Evolutionary conservation across 2,888 invertebrate genomes (phyloP).

Genomic region (Micoletzkya japonica): DNA sequence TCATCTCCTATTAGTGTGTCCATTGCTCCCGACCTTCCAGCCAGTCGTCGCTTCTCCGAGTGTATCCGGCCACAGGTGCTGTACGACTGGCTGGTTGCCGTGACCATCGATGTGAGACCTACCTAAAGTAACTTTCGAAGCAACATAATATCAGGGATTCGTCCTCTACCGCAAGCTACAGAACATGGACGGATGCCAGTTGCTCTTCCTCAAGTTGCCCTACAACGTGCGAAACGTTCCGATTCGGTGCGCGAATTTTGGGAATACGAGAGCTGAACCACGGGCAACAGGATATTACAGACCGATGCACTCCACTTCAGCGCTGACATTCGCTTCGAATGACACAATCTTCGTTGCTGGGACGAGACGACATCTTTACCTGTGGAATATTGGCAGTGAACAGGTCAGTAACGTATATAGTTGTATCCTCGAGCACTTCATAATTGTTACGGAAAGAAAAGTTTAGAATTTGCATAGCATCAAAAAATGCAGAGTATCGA

Average conservation of each 20-base stretch:
- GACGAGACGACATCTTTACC: slow-evolving; percentile 88
- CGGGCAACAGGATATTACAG: slow-evolving; percentile 68
- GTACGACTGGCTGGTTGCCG: slow-evolving; percentile 33
- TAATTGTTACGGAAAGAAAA: too few relatives aligned
- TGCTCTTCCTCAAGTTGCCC: slow-evolving; percentile 43
- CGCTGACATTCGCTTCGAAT: slow-evolving; percentile 86
- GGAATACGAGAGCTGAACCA: neutral
- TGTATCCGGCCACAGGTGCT: neutral
- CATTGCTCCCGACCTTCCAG: neutral
- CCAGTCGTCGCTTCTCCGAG: slow-evolving; percentile 5
- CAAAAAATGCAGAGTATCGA: too few relatives aligned
- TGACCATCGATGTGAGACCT: slow-evolving; percentile 32
- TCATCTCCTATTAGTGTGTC: too few relatives aligned
- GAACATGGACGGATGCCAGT: slow-evolving; percentile 27
- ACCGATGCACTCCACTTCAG: slow-evolving; percentile 82
- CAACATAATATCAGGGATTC: slow-evolving; percentile 47
- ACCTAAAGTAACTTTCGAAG: too few relatives aligned
- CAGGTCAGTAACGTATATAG: slow-evolving; percentile 63
- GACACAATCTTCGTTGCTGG: slow-evolving; percentile 91
- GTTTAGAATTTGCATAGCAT: too few relatives aligned
- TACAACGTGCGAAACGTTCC: slow-evolving; percentile 56
- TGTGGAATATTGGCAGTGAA: slow-evolving; percentile 77
- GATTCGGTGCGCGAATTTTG: slow-evolving; percentile 32
- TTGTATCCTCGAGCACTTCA: too few relatives aligned
- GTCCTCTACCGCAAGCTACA: slow-evolving; percentile 41